A percentile compares a stretch with the other conserved stretches of the same genome.
Evolutionary conservation across 2,113 vertebrate genomes (phyloP).

Genomic region (Entelurus aequoreus): DNA sequence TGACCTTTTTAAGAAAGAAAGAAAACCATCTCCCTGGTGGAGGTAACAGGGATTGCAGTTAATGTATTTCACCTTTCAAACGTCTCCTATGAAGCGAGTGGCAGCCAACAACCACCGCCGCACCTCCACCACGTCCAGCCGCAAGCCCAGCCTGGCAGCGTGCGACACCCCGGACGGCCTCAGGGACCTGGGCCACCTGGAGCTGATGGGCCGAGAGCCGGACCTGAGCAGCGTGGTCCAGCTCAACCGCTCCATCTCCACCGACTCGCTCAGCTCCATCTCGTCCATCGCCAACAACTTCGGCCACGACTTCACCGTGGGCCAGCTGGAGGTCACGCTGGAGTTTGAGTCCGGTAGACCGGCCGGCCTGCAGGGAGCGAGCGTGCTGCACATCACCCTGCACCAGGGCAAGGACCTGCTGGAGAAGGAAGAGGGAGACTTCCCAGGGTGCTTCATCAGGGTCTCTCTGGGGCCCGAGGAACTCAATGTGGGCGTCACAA

Average conservation of each 20-base stretch:
- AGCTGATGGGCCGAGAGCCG: constrained; percentile 88
- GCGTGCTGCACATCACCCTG: constrained; percentile 76
- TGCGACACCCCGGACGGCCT: constrained; percentile 84
- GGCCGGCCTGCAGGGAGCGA: constrained; percentile 38
- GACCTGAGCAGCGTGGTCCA: constrained; percentile 69
- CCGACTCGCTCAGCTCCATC: constrained; percentile 91
- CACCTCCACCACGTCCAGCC: constrained; percentile 56
- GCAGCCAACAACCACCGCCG: constrained; percentile 67
- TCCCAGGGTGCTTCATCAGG: constrained; percentile 90
- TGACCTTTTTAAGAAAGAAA: too few species aligned
- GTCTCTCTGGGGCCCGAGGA: constrained; percentile 87
- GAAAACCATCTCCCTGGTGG: too few species aligned
- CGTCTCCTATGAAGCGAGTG: constrained; percentile 65
- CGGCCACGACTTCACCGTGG: constrained; percentile 89
- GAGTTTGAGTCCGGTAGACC: constrained; percentile 73
- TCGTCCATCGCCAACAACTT: constrained; percentile 96
- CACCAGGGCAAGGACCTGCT: constrained; percentile 96
- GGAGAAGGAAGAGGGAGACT: constrained; percentile 88
- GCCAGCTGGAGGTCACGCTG: constrained; percentile 91
- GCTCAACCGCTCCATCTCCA: constrained; percentile 84
- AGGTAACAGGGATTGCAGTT: neutral
- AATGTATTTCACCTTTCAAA: neutral
- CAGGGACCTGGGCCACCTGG: constrained; percentile 88
- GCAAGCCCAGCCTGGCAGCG: constrained; percentile 79
- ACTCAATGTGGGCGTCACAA: constrained; percentile 84